Evolutionary conservation across 2,113 vertebrate genomes (phyloP).

Genomic region (Falcunculus frontatus): DNA sequence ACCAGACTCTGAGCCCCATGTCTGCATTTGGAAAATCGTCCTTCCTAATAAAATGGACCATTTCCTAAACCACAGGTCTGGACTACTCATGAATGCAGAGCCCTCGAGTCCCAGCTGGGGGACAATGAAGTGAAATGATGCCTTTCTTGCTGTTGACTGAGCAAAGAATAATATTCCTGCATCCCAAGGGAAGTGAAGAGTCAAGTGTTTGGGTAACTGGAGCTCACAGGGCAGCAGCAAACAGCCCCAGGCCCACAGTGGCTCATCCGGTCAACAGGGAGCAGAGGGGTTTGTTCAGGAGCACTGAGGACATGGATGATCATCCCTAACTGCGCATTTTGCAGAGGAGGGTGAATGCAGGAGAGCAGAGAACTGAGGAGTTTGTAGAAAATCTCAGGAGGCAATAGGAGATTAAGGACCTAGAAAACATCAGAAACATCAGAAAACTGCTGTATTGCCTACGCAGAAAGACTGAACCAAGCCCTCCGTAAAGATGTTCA

Average conservation of each 20-base stretch:
- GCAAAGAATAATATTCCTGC: neutral
- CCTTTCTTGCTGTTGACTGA: neutral
- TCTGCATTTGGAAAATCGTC: neutral
- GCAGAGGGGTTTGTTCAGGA: neutral
- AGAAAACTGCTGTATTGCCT: neutral
- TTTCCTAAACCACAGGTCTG: neutral
- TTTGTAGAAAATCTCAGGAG: neutral
- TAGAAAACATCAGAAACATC: neutral
- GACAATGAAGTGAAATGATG: neutral
- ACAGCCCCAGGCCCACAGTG: neutral
- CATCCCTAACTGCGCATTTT: neutral
- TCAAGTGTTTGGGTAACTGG: neutral
- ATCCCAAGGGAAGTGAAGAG: neutral
- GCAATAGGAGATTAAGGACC: neutral
- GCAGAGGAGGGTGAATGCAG: neutral
- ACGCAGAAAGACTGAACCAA: neutral
- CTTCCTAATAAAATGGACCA: neutral
- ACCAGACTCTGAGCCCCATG: neutral
- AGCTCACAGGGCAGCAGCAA: neutral
- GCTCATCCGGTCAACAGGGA: neutral
- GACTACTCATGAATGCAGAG: neutral
- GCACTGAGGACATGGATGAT: neutral
- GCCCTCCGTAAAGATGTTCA: neutral
- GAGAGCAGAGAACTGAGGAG: neutral
- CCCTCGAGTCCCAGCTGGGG: neutral